Evolutionary conservation across 2,888 invertebrate genomes (phyloP), one percentile per base, ranked within the genome.

Genomic region (Tigriopus californicus): DNA sequence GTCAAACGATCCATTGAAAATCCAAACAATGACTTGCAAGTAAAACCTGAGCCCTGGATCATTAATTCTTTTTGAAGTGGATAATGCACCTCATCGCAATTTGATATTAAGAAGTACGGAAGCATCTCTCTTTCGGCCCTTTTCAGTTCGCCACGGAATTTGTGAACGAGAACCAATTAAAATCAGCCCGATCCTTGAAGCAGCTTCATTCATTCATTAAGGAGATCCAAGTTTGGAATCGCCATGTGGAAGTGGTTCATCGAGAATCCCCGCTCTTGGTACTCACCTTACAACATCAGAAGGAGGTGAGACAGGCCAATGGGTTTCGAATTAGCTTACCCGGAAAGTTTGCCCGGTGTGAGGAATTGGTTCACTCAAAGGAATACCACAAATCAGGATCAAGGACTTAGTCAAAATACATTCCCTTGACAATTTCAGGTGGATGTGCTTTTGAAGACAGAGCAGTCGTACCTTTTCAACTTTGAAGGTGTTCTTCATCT

Each of bases 191-290:
- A n/a, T 33, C 40, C 8, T 25, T 58, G 12, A 33, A 58, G 22
- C 12, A 24, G 8, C 24, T 59, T n/a, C 52, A 41, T 42, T 42
- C 59, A 13, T 59, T 52, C n/a, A 41, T 52, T 1, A 5, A 41
- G 40, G 13, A n/a, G n/a, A 24, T 41, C 8, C 24, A 18, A 12
- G 49, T 59, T 12, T 59, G 59, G 59, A 33, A 52, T 41, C 33
- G 59, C 1, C 48, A 49, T 41, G 52, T 59, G 22, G 59, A 59
- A 42, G 33, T 59, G 20, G 24, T n/a, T 15, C 59, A 59, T 22
- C 48, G 42, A 20, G 59, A 59, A 40, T 59, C 59, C 11, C 59
- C 59, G 10, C 52, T 59, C 11, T 42, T 59, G 20, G 51, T 51
- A 13, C 18, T 59, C 18, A 49, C 59, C 15, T 15, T 59, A 13